Evolutionary conservation across 92 coral and sea anemone genomes (phyloP), one percentile per base, ranked within the genome.

Genomic region (Zoanthus sociatus): DNA sequence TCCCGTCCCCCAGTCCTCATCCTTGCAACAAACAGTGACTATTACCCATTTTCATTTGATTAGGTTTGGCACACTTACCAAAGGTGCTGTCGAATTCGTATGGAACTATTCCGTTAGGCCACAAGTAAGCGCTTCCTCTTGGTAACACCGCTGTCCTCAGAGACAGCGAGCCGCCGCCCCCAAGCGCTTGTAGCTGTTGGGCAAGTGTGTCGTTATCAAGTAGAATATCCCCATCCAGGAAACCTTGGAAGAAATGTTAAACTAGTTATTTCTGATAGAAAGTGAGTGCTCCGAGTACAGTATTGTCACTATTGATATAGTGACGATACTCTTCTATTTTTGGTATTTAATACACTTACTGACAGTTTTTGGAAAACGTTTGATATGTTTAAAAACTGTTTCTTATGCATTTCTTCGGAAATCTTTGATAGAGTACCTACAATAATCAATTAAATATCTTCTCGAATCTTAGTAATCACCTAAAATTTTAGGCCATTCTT

Each of bases 21-120:
- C 68, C 9, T 50, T 1, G 55, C 7, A 50, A 3, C 7, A 50
- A 20, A 16, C 21, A 61, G 69, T 61, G 69, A 16, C 73, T 7
- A 13, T 3, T 10, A 10, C 6, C 14, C 6, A 4, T 69, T 3
- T 67, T 20, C 8, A 21, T 11, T 30, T 26, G 74, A 30, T 8
- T 44, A 20, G 31, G 5, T 20, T 69, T 33, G 5, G 14, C 16
- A 31, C 48, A 46, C 93, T 79, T 83, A 94, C 97, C 86, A 74
- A 92, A 88, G 11, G 78, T 89, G 13, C 71, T 89, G 82, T 90
- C 92, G 42, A 92, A 79, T 73, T 83, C 87, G 74, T 94, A 96
- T 14, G 99, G 98, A 8, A 96, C 95, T 32, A 81, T 18, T 9
- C 96, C 95, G 48, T 87, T 86, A 15, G 91, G 88, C 99, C 99